Conservation (phyloP, 2,113 vertebrate species). For the Charina bottae region DNA sequence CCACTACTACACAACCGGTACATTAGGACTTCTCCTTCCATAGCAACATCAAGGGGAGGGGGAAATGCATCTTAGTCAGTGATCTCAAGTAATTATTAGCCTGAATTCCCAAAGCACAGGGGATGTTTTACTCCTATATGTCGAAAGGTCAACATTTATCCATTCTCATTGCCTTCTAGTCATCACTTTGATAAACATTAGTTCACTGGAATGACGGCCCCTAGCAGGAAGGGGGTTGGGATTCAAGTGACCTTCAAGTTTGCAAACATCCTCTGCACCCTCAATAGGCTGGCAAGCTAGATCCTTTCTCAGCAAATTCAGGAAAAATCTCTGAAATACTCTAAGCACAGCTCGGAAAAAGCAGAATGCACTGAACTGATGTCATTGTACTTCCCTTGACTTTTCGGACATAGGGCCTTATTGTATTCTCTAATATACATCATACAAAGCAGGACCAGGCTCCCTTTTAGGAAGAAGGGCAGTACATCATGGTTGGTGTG, state of each 20-base stretch:
- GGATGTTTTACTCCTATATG: slow-evolving; percentile 52
- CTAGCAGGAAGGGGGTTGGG: slow-evolving; percentile 19
- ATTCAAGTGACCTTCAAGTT: slow-evolving; percentile 48
- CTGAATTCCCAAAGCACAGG: slow-evolving; percentile 23
- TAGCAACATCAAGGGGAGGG: slow-evolving; percentile 47
- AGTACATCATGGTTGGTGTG: background rate
- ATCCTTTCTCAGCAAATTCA: background rate
- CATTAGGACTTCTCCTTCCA: slow-evolving; percentile 17
- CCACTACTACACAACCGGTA: background rate
- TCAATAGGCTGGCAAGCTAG: slow-evolving; percentile 31
- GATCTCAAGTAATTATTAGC: slow-evolving; percentile 44
- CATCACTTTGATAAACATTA: slow-evolving; percentile 42
- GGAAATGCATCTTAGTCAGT: slow-evolving; percentile 20
- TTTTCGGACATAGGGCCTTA: background rate
- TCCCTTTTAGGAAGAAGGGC: background rate
- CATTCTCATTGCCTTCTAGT: slow-evolving; percentile 30
- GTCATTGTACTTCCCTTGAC: background rate
- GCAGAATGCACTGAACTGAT: background rate
- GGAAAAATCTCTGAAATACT: background rate
- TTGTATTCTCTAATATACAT: background rate
- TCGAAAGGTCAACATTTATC: slow-evolving; percentile 51
- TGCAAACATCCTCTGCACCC: slow-evolving; percentile 36
- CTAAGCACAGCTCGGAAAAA: background rate
- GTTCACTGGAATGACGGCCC: slow-evolving; percentile 39
- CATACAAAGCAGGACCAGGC: background rate